A percentile compares a stretch with the other conserved stretches of the same genome.
Conservation (phyloP, 64 coral and sea anemone species). For the Platygyra sinensis region DNA sequence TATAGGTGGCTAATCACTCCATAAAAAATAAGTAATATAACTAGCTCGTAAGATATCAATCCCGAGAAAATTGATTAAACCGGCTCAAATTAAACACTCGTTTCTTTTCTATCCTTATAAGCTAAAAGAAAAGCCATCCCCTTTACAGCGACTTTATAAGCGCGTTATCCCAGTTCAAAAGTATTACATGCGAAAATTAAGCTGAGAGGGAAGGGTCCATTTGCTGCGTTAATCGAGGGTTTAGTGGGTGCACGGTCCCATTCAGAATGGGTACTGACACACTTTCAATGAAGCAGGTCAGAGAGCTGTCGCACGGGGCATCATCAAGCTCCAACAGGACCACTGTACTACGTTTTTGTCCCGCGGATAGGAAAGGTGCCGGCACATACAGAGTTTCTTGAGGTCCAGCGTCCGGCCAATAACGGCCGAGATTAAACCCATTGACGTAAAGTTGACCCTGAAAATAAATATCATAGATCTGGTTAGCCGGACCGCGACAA, state of each 20-base stretch:
- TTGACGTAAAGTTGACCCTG: conserved; percentile 57
- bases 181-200: no score
- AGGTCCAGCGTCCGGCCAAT: conserved; percentile 85
- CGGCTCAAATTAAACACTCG: no score
- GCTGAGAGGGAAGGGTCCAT: no score
- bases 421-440: conserved; percentile 71
- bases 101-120: no score
- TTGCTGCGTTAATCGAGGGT: background rate
- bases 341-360: conserved; percentile 45
- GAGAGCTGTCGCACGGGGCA: conserved; percentile 73
- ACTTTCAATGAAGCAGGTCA: conserved; percentile 70
- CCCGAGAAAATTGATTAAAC: no score
- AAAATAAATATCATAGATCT: background rate
- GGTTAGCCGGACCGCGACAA: background rate
- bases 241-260: conserved; percentile 14
- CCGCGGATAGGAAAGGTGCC: conserved; percentile 51
- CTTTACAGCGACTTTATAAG: no score
- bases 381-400: conserved; percentile 87
- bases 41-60: no score
- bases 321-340: conserved; percentile 75
- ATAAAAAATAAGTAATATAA: no score
- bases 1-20: no score
- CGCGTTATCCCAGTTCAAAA: no score
- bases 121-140: no score
- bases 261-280: conserved; percentile 73